Base-by-base conservation (phyloP, 2,888 invertebrate species). In the Xanthia icteritia region DNA sequence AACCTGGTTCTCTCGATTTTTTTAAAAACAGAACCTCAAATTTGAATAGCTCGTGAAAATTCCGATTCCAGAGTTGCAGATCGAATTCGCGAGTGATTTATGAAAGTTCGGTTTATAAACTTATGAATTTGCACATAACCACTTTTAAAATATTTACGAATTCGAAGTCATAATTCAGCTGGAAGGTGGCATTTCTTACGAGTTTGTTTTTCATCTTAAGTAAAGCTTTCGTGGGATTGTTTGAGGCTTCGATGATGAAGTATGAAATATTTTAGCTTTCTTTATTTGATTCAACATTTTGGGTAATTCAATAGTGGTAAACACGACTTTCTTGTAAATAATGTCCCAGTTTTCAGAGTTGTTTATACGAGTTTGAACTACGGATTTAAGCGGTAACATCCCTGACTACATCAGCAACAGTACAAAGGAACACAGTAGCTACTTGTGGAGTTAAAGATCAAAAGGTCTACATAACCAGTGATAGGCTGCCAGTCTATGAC, bases 71-170 rank as follows among this genome's bases (percentile, higher is more conserved):
- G 20, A 51, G 31, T 64, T 70, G 64, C 42, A 68, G n/a, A 58
- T 68, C 64, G 63, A 79, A 83, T 83, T 78, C 66, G 20, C 56
- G 11, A 68, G 13, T 79, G 68, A 81, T 83, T 81, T 81, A 83
- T 78, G 36, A 61, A 54, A 48, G 65, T 56, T 73, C 15, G 54
- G 60, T 77, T 56, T 56, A 76, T 56, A 76, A 76, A 82, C n/a
- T 48, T 82, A 23, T 56, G 48, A 31, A 66, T 69, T 48, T 58
- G 20, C 42, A 76, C 75, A 60, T 60, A 51, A 54, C 51, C 48
- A 31, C 27, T 60, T 68, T 72, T n/a, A 71, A 68, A 76, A 71
- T 36, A 79, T 83, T 78, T 81, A 51, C 15, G 51, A 78, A 65
- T 77, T 61, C 60, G 36, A 60, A 58, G 51, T 66, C 60, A 69